Evolutionary conservation across 1,140 invertebrate species (phyloP), one percentile per base, ranked within the genome.

Genomic region (Drosophila virilis): DNA sequence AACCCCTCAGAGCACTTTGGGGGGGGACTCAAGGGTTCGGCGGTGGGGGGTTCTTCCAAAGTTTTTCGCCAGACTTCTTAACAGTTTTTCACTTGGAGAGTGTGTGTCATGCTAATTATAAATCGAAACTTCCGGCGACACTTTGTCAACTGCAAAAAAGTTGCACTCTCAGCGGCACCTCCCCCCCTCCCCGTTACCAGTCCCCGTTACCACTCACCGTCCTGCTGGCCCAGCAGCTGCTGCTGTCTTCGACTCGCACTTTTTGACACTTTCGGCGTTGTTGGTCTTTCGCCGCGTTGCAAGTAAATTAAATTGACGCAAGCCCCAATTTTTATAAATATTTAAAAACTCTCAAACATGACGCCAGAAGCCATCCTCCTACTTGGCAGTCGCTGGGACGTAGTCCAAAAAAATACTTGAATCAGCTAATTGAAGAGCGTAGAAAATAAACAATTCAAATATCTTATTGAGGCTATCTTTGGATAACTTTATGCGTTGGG

Each of bases 41-140:
- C 0, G 5, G 1, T 0, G 22, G 17, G 13, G 17, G 55, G 13
- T 28, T 52, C 65, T 51, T 45, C 66, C 48, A 66, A 89, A 89
- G 76, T 80, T 84, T 89, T 84, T 89, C 80, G 51, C 70, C 77
- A 89, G 80, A 84, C 77, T 83, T 89, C 57, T 80, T 84, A 60
- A 61, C 70, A 80, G 55, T 90, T 89, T 89, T 84, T 84, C 71
- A 80, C 71, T 84, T 59, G 77, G 60, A 84, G 80, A 84, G 80
- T 89, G 80, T 89, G 84, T 89, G 84, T 89, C 84, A 89, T 89
- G 84, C 84, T 89, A 89, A 89, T 89, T 89, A 89, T 89, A 89
- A 89, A 90, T 89, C 80, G 85, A 89, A 89, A 89, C 85, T 89
- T 89, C 67, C 74, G 74, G 60, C 84, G 80, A 90, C 84, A 89